These are phyloP conservation scores for Chrysemys picta DNA, from an alignment of 2,113 vertebrate genomes.

Conservation along the genomic window DNA sequence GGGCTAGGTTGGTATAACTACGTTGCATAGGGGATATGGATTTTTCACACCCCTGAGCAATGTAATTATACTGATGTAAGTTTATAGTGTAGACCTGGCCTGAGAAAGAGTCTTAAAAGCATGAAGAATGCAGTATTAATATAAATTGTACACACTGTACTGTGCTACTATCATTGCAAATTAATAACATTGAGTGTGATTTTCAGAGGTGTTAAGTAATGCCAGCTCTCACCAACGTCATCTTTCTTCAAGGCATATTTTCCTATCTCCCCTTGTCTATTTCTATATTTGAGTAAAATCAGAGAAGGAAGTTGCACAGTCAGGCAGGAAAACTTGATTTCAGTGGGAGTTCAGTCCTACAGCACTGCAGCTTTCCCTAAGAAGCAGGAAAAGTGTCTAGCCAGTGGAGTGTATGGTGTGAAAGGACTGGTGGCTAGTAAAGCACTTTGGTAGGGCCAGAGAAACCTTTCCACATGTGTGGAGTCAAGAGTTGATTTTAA, in stretches of 20 bases:
- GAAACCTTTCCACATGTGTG: not conserved
- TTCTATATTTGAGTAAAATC: not conserved
- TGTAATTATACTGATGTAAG: too few species aligned
- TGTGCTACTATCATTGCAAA: not conserved
- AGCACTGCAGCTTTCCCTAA: not conserved
- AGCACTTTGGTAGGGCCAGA: not conserved
- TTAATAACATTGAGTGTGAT: not conserved
- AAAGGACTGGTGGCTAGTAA: not conserved
- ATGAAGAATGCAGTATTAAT: not conserved
- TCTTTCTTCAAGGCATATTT: not conserved
- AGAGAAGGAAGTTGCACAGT: not conserved
- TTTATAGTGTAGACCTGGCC: not conserved
- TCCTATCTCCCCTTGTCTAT: not conserved
- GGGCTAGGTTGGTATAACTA: too few species aligned
- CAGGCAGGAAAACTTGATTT: not conserved
- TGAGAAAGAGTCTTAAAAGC: not conserved
- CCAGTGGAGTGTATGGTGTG: not conserved
- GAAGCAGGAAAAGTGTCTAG: not conserved
- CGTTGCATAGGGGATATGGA: too few species aligned
- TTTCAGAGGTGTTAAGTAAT: not conserved
- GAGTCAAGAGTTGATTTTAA: not conserved
- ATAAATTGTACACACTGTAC: not conserved
- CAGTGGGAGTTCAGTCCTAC: not conserved
- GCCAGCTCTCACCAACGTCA: not conserved
- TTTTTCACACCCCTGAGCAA: too few species aligned